Evolutionary conservation across 2,113 vertebrate genomes (phyloP).

Genomic region (Strix uralensis): DNA sequence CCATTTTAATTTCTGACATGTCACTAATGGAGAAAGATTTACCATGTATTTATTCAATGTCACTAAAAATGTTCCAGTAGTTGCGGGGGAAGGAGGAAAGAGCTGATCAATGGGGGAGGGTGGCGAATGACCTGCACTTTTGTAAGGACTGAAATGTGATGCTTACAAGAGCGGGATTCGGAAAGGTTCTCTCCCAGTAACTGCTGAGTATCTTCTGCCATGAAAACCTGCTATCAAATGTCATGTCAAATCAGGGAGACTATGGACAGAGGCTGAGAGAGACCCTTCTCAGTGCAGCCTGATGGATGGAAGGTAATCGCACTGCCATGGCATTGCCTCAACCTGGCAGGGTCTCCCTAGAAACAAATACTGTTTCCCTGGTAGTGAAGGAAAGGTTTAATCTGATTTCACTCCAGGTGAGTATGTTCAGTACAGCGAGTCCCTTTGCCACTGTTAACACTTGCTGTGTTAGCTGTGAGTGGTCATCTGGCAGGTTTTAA

Average conservation of each 20-base stretch:
- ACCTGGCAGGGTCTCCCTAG: background rate
- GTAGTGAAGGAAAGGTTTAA: background rate
- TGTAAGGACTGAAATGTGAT: background rate
- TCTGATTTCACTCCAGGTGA: background rate
- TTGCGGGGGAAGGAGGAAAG: background rate
- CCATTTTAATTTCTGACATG: constrained; percentile 31
- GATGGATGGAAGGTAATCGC: background rate
- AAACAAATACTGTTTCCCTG: background rate
- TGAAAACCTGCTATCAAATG: constrained; percentile 27
- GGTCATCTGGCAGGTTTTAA: background rate
- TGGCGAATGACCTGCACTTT: background rate
- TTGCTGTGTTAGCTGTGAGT: background rate
- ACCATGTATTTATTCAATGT: constrained; percentile 18
- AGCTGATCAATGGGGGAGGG: background rate
- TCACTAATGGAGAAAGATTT: constrained; percentile 18
- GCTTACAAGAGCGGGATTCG: background rate
- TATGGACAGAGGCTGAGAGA: background rate
- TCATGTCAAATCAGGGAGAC: background rate
- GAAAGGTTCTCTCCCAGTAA: background rate
- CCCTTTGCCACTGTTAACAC: background rate
- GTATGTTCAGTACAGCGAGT: background rate
- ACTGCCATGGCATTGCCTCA: background rate
- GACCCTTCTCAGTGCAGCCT: background rate
- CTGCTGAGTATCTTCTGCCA: background rate
- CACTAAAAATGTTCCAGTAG: constrained; percentile 46